Percentiles rank a stretch among this genome's conserved stretches.
These are phyloP conservation scores for Porites rus DNA, from an alignment of 92 coral and sea anemone genomes.

Conservation along the genomic window DNA sequence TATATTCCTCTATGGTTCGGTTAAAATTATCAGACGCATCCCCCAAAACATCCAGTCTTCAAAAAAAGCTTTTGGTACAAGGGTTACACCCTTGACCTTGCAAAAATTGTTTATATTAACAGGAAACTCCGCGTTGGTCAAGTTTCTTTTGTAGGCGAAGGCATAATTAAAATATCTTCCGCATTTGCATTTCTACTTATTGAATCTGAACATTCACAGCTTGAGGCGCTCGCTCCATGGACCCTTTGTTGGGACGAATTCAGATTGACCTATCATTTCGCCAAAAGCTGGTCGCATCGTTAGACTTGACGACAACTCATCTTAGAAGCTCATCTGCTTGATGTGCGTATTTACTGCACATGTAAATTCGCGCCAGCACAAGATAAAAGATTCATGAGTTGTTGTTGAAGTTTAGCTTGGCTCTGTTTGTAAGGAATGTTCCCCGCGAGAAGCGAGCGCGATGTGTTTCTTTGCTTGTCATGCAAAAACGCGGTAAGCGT, in stretches of 20 bases:
- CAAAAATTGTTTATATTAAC: constrained; percentile 70
- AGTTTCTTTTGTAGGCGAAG: constrained; percentile 27
- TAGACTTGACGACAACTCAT: constrained; percentile 18
- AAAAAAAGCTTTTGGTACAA: not conserved
- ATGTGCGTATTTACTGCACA: constrained; percentile 31
- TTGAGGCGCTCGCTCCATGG: constrained; percentile 52
- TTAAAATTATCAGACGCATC: not conserved
- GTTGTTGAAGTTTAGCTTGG: constrained; percentile 56
- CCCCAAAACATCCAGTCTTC: not conserved
- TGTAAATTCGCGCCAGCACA: constrained; percentile 32
- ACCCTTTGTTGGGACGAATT: constrained; percentile 54
- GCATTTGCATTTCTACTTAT: constrained; percentile 75
- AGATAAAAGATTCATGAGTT: constrained; percentile 64
- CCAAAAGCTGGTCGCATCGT: constrained; percentile 8
- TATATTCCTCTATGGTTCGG: not conserved
- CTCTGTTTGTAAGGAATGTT: constrained; percentile 13
- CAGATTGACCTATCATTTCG: constrained; percentile 35
- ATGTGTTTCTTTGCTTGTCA: constrained; percentile 36
- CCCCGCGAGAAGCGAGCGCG: constrained; percentile 1
- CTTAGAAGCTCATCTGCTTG: constrained; percentile 11
- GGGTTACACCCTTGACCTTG: constrained; percentile 50
- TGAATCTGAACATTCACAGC: constrained; percentile 70
- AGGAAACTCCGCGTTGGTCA: constrained; percentile 87
- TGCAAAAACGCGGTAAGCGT: constrained; percentile 7
- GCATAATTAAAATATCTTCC: constrained; percentile 77